A percentile compares a stretch with the other conserved stretches of the same genome.
Conservation (phyloP, 1,140 invertebrate species). For the Steinernema feltiae region DNA sequence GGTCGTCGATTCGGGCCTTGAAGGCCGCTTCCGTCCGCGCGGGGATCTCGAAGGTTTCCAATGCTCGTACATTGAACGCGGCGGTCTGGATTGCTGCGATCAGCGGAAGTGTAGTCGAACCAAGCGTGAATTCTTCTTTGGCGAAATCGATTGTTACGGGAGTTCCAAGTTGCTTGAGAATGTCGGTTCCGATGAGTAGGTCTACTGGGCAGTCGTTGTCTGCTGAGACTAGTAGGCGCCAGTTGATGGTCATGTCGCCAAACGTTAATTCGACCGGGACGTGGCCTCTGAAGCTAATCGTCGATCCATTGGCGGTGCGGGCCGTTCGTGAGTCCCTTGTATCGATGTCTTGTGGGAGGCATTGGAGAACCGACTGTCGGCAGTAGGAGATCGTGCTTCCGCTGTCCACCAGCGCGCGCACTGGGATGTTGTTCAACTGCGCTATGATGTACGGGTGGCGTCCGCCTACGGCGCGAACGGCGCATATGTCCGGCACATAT, state of each 20-base stretch:
- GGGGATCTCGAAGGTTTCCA: background rate
- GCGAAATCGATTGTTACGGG: background rate
- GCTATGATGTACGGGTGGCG: too few species aligned
- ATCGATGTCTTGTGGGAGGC: too few species aligned
- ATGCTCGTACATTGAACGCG: background rate
- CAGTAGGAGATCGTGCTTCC: too few species aligned
- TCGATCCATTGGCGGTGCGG: background rate
- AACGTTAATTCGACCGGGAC: background rate
- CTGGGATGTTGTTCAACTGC: too few species aligned
- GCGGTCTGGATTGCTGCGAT: background rate
- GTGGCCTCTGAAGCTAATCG: background rate
- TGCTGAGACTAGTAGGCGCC: background rate
- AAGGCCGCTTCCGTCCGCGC: background rate
- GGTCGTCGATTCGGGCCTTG: background rate
- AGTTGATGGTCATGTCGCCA: background rate
- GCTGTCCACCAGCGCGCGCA: too few species aligned
- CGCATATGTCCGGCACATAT: too few species aligned
- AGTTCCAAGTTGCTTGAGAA: background rate
- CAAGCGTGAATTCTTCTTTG: background rate
- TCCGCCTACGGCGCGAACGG: too few species aligned
- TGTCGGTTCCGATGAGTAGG: background rate
- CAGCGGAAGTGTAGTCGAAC: background rate
- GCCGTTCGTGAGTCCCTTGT: too few species aligned
- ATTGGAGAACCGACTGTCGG: too few species aligned
- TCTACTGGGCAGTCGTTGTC: background rate